These are phyloP conservation scores for Aplidium turbinatum DNA, from an alignment of 23 tunicate genomes.

Conservation along the genomic window DNA sequence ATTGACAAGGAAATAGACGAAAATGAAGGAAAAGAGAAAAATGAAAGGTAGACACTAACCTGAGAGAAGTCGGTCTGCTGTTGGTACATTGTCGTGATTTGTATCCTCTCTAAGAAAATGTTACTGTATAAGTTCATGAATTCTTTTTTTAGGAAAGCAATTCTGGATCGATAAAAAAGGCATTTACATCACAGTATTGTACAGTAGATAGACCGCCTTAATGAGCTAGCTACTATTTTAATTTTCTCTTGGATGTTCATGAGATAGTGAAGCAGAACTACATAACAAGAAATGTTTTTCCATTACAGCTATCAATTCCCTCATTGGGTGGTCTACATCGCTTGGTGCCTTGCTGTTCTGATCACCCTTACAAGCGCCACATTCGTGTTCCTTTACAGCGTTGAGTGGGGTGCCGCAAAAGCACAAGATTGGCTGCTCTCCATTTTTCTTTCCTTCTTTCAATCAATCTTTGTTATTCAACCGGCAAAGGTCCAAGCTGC, in stretches of 20 bases:
- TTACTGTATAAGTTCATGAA: too few species aligned
- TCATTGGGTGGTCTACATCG: conserved; percentile 67
- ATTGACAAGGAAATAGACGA: conserved; percentile 35
- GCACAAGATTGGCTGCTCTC: conserved; percentile 72
- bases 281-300: too few species aligned
- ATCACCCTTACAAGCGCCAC: conserved; percentile 42
- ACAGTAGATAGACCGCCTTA: too few species aligned
- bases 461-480: conserved; percentile 78
- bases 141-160: too few species aligned
- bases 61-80: too few species aligned
- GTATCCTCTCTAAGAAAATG: too few species aligned
- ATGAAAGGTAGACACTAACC: conserved; percentile 11
- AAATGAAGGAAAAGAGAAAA: conserved; percentile 30
- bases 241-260: too few species aligned
- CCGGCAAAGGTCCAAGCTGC: conserved; percentile 62
- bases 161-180: too few species aligned
- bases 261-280: too few species aligned
- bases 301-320: conserved; percentile 50
- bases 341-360: conserved; percentile 51
- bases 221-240: too few species aligned
- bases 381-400: conserved; percentile 81
- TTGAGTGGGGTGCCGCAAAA: conserved; percentile 80
- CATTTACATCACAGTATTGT: too few species aligned
- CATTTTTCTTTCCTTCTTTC: conserved; percentile 55
- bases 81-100: too few species aligned